phyloP scores from a whole-genome alignment of 2,113 vertebrate genomes.

The Mesocricetus auratus region DNA sequence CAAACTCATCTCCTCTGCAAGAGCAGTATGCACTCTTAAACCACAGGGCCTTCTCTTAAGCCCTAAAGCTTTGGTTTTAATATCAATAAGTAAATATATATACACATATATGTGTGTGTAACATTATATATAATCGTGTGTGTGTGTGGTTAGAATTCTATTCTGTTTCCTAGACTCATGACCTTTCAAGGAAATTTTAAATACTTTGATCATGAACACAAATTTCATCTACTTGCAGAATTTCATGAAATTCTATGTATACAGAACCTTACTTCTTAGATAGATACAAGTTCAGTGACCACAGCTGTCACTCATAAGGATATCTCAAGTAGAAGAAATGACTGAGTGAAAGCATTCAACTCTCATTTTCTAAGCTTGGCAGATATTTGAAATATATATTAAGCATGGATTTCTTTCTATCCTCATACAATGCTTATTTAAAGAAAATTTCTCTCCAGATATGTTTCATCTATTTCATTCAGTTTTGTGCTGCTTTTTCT shows the following conservation, averaged over 20 bases:
- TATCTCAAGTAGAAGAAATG: neutral
- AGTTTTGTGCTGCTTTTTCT: conserved; percentile 63
- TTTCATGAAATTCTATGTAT: neutral
- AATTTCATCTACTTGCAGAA: neutral
- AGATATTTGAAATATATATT: neutral
- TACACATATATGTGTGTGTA: neutral
- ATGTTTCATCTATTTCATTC: conserved; percentile 58
- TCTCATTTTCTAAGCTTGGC: neutral
- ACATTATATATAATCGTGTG: no score
- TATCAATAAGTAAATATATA: neutral
- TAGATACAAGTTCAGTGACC: neutral
- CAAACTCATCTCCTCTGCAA: neutral
- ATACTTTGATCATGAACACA: neutral
- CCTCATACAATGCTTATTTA: neutral
- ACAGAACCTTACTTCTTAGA: neutral
- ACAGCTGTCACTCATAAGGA: neutral
- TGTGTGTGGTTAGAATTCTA: neutral
- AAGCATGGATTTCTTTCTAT: neutral
- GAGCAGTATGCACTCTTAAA: neutral
- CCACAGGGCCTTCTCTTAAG: neutral
- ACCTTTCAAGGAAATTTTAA: neutral
- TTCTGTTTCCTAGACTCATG: neutral
- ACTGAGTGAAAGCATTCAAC: neutral
- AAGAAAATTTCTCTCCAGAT: conserved; percentile 77
- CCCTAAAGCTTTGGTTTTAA: neutral